Percentiles rank a stretch among this genome's conserved stretches.
Evolutionary conservation across 2,113 vertebrate genomes (phyloP).

Genomic region (Onychostoma macrolepis): DNA sequence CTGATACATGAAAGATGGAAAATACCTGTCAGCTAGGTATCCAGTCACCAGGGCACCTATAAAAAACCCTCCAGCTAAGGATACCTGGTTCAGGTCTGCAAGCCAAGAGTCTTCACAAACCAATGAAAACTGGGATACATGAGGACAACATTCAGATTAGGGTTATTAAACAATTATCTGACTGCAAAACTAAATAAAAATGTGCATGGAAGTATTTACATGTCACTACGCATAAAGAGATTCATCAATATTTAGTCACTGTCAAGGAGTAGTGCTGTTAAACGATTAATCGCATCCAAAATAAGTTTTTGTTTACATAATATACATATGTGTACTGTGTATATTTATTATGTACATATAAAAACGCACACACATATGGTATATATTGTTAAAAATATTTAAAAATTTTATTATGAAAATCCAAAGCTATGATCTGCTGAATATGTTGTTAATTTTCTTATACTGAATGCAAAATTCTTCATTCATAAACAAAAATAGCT

Average conservation of each 20-base stretch:
- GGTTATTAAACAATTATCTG: not conserved
- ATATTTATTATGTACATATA: too few species aligned
- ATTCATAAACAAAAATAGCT: too few species aligned
- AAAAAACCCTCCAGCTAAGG: slow-evolving; percentile 47
- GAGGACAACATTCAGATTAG: not conserved
- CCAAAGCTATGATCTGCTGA: too few species aligned
- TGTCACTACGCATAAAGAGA: not conserved
- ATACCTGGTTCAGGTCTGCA: slow-evolving; percentile 44
- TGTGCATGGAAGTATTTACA: not conserved
- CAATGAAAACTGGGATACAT: slow-evolving; percentile 38
- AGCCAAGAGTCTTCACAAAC: slow-evolving; percentile 48
- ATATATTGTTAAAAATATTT: too few species aligned
- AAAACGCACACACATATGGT: too few species aligned
- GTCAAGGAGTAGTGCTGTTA: too few species aligned
- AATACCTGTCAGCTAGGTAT: slow-evolving; percentile 48
- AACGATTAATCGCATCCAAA: too few species aligned
- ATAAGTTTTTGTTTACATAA: too few species aligned
- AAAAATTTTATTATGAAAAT: too few species aligned
- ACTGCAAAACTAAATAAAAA: not conserved
- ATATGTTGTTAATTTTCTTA: too few species aligned
- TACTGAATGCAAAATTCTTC: too few species aligned
- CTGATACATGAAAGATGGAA: not conserved
- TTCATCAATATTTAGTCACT: not conserved
- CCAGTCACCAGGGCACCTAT: slow-evolving; percentile 39
- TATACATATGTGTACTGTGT: too few species aligned